phyloP scores from a whole-genome alignment of 2,888 invertebrate species.

The Heliconius charithonia region DNA sequence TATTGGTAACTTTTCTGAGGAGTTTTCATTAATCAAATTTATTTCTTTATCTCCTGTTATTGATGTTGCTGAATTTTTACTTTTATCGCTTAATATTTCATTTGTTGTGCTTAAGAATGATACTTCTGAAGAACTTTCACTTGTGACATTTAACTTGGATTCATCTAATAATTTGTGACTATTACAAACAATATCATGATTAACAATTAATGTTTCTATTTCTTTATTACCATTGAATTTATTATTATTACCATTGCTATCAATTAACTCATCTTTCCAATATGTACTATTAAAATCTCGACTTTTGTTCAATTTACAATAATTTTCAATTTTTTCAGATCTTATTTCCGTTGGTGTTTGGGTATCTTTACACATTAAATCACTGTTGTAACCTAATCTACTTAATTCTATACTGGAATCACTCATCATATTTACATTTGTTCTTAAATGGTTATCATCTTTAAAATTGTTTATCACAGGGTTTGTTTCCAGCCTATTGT shows the following conservation, averaged over 20 bases:
- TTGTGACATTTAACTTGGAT: constrained; percentile 52
- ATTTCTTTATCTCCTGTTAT: constrained; percentile 50
- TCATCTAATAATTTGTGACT: constrained; percentile 48
- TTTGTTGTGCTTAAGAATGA: constrained; percentile 69
- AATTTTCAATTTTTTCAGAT: constrained; percentile 81
- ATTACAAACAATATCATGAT: constrained; percentile 49
- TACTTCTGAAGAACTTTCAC: constrained; percentile 68
- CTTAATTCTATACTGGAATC: constrained; percentile 71
- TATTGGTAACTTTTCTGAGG: background rate
- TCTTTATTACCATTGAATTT: constrained; percentile 45
- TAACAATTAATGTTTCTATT: constrained; percentile 49
- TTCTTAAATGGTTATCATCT: constrained; percentile 68
- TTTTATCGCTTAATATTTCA: constrained; percentile 57
- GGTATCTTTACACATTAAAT: constrained; percentile 59
- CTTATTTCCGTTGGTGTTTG: constrained; percentile 66
- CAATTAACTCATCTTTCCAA: constrained; percentile 58
- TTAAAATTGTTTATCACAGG: constrained; percentile 77
- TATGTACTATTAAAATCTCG: constrained; percentile 69
- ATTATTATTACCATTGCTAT: constrained; percentile 48
- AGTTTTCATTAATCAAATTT: constrained; percentile 37
- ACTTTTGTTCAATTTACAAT: constrained; percentile 82
- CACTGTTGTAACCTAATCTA: constrained; percentile 66
- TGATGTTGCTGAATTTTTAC: constrained; percentile 54
- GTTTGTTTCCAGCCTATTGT: constrained; percentile 65
- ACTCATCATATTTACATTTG: constrained; percentile 66